Evolutionary conservation across 2,888 invertebrate species (phyloP).

Genomic region (Muschampia plurimacula): DNA sequence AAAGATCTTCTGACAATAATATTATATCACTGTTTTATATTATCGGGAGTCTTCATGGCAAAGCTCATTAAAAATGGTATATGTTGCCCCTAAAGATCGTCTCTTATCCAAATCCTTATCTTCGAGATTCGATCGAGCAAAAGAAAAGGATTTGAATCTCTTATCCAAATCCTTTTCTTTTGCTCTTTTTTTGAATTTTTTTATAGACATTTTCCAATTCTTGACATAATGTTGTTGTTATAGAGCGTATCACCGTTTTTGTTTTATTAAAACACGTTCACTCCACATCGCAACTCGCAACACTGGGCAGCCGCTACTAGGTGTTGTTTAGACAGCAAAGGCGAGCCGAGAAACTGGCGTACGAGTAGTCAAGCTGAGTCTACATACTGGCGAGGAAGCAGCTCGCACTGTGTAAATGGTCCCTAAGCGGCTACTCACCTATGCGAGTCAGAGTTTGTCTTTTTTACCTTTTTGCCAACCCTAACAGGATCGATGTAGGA

Average conservation of each 20-base stretch:
- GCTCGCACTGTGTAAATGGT: no score
- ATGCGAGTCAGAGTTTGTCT: no score
- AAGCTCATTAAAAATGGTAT: no score
- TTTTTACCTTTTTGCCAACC: conserved; percentile 2
- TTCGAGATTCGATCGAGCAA: no score
- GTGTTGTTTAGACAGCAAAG: conserved; percentile 33
- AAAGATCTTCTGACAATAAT: no score
- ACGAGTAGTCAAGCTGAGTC: conserved; percentile 12
- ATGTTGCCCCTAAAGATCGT: no score
- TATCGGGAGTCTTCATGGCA: no score
- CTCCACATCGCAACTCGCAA: conserved; percentile 27
- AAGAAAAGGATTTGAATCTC: no score
- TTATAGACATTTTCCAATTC: conserved; percentile 31
- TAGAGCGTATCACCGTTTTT: conserved; percentile 26
- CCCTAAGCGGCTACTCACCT: no score
- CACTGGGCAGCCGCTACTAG: conserved; percentile 26
- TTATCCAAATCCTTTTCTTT: background rate
- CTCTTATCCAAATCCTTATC: no score
- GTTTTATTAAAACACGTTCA: conserved; percentile 23
- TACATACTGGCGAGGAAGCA: no score
- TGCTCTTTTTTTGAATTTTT: conserved; percentile 7
- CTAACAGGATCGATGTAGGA: background rate
- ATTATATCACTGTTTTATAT: no score
- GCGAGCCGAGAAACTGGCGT: conserved; percentile 23
- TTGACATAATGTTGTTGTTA: conserved; percentile 13